A percentile compares a stretch with the other conserved stretches of the same genome.
Evolutionary conservation across 2,888 invertebrate species (phyloP).

Genomic region (Heliconius ismenius): DNA sequence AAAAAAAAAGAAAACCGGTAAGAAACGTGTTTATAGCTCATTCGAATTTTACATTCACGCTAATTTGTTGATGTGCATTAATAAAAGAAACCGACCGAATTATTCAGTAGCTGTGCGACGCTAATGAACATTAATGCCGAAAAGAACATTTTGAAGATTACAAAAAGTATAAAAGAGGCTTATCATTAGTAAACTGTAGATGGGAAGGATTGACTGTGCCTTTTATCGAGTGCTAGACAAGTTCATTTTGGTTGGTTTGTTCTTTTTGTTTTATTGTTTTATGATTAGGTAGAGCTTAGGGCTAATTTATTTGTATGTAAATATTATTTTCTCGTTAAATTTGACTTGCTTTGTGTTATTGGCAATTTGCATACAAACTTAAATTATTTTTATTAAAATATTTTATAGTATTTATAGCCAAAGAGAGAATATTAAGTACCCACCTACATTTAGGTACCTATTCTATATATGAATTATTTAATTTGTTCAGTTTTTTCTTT

Average conservation of each 20-base stretch:
- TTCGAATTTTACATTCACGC: conserved; percentile 79
- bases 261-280: conserved; percentile 1
- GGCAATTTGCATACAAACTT: not conserved
- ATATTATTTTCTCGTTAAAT: not conserved
- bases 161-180: conserved; percentile 24
- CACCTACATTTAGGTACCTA: no score
- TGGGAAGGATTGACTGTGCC: conserved; percentile 16
- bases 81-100: conserved; percentile 76
- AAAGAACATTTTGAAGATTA: conserved; percentile 55
- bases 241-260: not conserved
- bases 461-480: not conserved
- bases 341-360: not conserved
- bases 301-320: not conserved
- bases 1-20: conserved; percentile 61
- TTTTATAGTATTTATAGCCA: not conserved
- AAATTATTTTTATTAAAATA: not conserved
- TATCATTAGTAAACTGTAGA: conserved; percentile 33
- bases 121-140: conserved; percentile 78
- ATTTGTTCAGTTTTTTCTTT: not conserved
- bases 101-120: conserved; percentile 77
- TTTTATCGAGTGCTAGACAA: conserved; percentile 5
- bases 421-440: not conserved
- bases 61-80: conserved; percentile 78
- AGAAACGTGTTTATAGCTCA: conserved; percentile 75
- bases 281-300: not conserved